Percentiles rank a stretch among this genome's conserved stretches.
These are phyloP conservation scores for Vanessa tameamea DNA, from an alignment of 1,140 invertebrate species.

Conservation along the genomic window DNA sequence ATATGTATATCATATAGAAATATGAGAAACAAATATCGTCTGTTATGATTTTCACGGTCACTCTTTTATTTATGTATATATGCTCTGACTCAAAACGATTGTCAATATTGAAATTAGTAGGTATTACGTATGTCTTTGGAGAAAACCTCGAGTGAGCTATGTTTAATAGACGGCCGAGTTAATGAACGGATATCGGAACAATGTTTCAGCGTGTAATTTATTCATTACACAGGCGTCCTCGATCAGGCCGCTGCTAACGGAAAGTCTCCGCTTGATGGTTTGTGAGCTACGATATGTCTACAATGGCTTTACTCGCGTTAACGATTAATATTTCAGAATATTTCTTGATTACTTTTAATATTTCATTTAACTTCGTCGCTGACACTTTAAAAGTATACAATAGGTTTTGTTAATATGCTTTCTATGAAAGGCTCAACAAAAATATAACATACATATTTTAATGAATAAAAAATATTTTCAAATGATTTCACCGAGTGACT, in stretches of 20 bases:
- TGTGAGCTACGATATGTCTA: slow-evolving; percentile 26
- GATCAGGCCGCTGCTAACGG: slow-evolving; percentile 65
- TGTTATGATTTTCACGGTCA: slow-evolving; percentile 58
- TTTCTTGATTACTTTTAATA: background rate
- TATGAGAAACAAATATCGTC: slow-evolving; percentile 48
- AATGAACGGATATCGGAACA: slow-evolving; percentile 74
- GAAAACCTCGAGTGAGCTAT: slow-evolving; percentile 49
- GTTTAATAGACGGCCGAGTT: slow-evolving; percentile 59
- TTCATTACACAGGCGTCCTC: slow-evolving; percentile 78
- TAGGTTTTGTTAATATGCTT: no score
- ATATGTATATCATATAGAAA: slow-evolving; percentile 10
- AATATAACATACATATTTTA: no score
- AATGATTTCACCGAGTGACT: background rate
- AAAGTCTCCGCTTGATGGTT: slow-evolving; percentile 70
- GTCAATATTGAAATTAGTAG: slow-evolving; percentile 69
- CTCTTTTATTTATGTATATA: slow-evolving; percentile 34
- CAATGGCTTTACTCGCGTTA: background rate
- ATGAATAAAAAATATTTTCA: no score
- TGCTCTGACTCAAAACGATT: slow-evolving; percentile 57
- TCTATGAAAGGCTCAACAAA: no score
- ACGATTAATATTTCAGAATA: background rate
- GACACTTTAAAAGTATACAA: no score
- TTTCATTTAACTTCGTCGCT: no score
- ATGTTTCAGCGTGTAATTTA: slow-evolving; percentile 80
- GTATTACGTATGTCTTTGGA: slow-evolving; percentile 36